Base-by-base conservation (phyloP, 2,113 vertebrate species). In the Platichthys flesus region DNA sequence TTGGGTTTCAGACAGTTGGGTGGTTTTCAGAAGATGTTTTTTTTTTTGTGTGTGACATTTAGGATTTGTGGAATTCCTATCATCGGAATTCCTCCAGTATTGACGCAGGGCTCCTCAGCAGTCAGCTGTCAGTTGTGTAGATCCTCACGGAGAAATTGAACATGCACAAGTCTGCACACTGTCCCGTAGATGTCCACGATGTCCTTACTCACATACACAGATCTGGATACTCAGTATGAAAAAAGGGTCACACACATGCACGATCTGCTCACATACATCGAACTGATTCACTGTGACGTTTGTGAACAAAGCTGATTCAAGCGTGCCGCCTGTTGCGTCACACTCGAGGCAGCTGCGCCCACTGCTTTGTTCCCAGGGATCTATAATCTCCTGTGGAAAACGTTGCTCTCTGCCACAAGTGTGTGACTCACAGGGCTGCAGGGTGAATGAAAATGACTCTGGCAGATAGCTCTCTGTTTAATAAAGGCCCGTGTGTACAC, bases 321-420 rank as follows among this genome's bases (percentile, higher is more conserved):
- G 37, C 3, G 20, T 9, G 16, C 15, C 0, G 0, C 52, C 4
- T 24, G 64, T 79, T 83, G 67, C 57, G 21, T 86, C 55, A 69
- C 74, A 45, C 28, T 14, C 8, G 2, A 20, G 37, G 57, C 74
- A 49, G 74, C 76, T 84, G 61, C 67, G 0, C 77, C 77, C 78
- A 66, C 64, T 2, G 37, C 42, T 67, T 75, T 83, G 77, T 84
- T 80, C 47, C 73, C 57, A 15, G 21, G 54, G 56, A 24, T 60
- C 56, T 79, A 61, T 83, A 79, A 85, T 84, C 87, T 54, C 37
- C 13, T 12, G 9, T 81, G 79, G 79, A 56, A 85, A 83, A 70
- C 45, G 35, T 20, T 47, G 20, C 61, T 70, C 71, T 72, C 57
- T 49, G 67, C 35, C 35, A 54, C 40, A 35, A 47, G 26, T 61